Conservation (phyloP, 2,797 vertebrate genomes). For the Ara ararauna region DNA sequence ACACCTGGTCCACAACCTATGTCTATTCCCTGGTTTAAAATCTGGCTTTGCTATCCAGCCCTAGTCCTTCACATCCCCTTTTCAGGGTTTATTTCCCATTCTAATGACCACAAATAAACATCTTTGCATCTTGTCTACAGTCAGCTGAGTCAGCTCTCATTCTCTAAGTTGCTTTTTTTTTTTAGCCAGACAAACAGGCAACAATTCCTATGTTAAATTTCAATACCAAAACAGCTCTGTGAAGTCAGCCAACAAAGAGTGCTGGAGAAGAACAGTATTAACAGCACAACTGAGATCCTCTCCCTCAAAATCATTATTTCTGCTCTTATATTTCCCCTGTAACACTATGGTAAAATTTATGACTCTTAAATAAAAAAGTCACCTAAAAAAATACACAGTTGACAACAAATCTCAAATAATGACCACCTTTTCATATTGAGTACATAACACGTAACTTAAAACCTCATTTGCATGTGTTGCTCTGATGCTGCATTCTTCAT, state of each 20-base stretch:
- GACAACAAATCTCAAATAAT: neutral
- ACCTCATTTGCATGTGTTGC: neutral
- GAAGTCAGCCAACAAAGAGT: neutral
- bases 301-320: neutral
- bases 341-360: neutral
- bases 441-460: neutral
- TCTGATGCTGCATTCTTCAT: neutral
- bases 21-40: neutral
- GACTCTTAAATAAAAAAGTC: neutral
- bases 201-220: neutral
- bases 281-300: neutral
- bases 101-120: neutral
- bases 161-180: neutral
- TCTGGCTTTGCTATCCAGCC: neutral
- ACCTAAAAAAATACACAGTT: neutral
- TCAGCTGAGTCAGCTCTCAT: neutral
- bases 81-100: neutral
- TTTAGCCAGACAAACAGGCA: neutral
- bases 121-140: neutral
- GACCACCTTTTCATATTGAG: neutral
- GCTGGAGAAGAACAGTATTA: neutral
- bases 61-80: neutral
- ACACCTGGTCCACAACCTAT: neutral
- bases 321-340: neutral
- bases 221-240: neutral